Base-by-base conservation (phyloP, 2,797 vertebrate genomes). In the Platalea minor region DNA sequence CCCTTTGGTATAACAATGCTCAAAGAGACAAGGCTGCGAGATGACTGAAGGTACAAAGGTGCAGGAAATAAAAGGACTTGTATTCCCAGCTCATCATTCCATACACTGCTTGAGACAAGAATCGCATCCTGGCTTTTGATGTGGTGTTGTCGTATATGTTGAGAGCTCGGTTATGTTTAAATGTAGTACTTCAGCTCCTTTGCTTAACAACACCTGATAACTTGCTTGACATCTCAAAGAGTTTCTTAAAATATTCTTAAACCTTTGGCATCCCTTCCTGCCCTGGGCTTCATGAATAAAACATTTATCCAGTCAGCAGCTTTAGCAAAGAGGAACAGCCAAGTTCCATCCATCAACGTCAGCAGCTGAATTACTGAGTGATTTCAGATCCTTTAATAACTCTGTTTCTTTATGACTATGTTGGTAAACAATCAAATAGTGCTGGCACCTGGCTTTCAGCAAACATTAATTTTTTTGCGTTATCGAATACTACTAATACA, bases 291-390 rank as follows among this genome's bases (percentile, higher is more conserved):
- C 98, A 98, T 99, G 98, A 98, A 99, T 99, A 98, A 99, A 98
- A 98, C 98, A 99, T 99, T 96, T 94, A 97, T 97, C 98, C 98
- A 98, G 98, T 99, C 99, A 99, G 98, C 98, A 99, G 98, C 98
- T 98, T 98, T 97, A 98, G 98, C 97, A 97, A 97, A 98, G 97
- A 98, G 96, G 97, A 97, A 96, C 94, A 98, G 98, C 98, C 97
- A 98, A 98, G 97, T 97, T 97, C 97, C 98, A 99, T 99, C 98
- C 97, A 98, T 99, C 99, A 99, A 97, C 77, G 98, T 99, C 99
- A 98, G 92, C 68, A 95, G 95, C 94, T 97, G 98, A 97, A 98
- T 98, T 98, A 98, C 98, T 97, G 91, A 97, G 98, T 97, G 97
- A 97, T 97, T 98, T 96, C 93, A 95, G 96, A 97, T 96, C 95